Evolutionary conservation across 2,113 vertebrate species (phyloP).

Genomic region (Hyaena hyaena): DNA sequence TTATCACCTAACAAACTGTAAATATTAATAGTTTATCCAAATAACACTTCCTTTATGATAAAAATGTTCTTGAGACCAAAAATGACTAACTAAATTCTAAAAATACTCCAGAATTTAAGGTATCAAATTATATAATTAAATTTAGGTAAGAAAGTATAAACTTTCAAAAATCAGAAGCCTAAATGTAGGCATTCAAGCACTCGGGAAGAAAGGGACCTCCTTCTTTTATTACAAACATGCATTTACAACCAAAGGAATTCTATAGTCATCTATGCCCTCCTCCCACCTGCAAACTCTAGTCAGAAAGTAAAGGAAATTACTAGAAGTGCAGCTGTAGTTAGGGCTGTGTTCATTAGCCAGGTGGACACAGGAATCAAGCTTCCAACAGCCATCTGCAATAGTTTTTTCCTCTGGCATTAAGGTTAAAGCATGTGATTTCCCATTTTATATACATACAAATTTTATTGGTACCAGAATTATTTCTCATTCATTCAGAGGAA

Average conservation of each 20-base stretch:
- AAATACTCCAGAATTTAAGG: background rate
- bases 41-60: background rate
- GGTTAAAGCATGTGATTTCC: conserved; percentile 55
- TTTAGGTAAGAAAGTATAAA: conserved; percentile 14
- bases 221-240: conserved; percentile 6
- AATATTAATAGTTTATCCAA: background rate
- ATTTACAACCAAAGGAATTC: conserved; percentile 50
- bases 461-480: conserved; percentile 66
- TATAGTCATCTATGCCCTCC: background rate
- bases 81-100: background rate
- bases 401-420: conserved; percentile 50
- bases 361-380: conserved; percentile 46
- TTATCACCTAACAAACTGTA: background rate
- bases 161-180: background rate
- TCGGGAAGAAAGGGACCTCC: background rate
- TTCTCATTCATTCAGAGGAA: conserved; percentile 68
- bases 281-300: background rate
- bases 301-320: conserved; percentile 47
- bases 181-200: conserved; percentile 2
- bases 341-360: conserved; percentile 2
- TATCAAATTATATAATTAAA: background rate
- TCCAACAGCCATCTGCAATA: conserved; percentile 49
- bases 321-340: background rate
- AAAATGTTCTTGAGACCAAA: background rate
- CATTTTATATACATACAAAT: conserved; percentile 64